phyloP scores from a whole-genome alignment of 2,888 invertebrate species.

The Timema podura region DNA sequence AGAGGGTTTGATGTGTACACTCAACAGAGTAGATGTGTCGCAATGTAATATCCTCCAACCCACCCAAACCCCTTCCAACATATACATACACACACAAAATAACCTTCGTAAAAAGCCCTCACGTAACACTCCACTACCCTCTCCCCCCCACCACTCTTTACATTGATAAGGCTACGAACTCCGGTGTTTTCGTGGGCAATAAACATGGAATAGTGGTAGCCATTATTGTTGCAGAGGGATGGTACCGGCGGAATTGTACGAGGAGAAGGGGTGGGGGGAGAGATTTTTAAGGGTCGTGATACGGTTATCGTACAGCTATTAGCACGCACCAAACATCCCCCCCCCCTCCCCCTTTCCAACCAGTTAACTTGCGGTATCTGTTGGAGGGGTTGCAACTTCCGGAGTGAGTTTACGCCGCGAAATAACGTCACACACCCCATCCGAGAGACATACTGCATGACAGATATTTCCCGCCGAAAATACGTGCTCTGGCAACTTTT shows the following conservation, averaged over 20 bases:
- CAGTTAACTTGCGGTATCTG: neutral
- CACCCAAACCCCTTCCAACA: neutral
- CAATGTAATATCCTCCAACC: too few species aligned
- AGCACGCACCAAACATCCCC: conserved; percentile 1
- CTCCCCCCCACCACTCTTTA: neutral
- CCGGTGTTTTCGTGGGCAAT: conserved; percentile 19
- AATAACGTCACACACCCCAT: neutral
- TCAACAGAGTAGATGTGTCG: too few species aligned
- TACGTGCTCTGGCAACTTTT: too few species aligned
- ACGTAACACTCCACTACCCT: neutral
- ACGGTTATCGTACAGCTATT: conserved; percentile 21
- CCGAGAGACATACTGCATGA: too few species aligned
- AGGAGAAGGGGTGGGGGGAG: neutral
- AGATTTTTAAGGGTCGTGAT: conserved; percentile 18
- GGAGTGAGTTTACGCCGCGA: neutral
- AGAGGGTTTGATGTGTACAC: neutral
- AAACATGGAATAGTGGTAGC: conserved; percentile 14
- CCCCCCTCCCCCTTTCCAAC: neutral
- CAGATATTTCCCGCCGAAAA: too few species aligned
- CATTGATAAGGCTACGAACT: conserved; percentile 3
- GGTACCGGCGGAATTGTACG: neutral
- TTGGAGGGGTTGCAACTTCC: conserved; percentile 3
- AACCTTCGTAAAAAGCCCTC: neutral
- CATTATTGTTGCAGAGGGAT: conserved; percentile 10
- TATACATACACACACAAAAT: neutral